These are phyloP conservation scores for Mythimna vitellina DNA, from an alignment of 2,888 invertebrate species.

Conservation along the genomic window DNA sequence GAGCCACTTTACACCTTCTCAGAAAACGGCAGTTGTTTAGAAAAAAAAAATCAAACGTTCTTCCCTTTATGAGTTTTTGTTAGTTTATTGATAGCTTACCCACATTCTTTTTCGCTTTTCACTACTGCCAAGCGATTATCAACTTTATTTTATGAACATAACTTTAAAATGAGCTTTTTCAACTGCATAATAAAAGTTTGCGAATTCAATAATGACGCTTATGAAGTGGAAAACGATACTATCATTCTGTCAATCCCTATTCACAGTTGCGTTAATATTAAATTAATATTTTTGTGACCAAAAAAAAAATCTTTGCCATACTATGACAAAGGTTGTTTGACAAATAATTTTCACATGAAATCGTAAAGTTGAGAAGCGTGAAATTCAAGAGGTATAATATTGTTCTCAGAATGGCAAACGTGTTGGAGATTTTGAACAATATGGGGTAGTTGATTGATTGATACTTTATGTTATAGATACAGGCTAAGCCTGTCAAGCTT, in stretches of 20 bases:
- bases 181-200: conserved; percentile 58
- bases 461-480: neutral
- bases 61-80: conserved; percentile 78
- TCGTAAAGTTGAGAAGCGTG: conserved; percentile 71
- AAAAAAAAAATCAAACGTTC: conserved; percentile 73
- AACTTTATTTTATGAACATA: conserved; percentile 51
- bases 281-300: conserved; percentile 83
- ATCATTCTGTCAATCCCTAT: conserved; percentile 87
- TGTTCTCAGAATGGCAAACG: conserved; percentile 55
- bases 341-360: conserved; percentile 76
- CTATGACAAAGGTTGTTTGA: conserved; percentile 72
- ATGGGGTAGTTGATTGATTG: conserved; percentile 33
- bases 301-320: conserved; percentile 67
- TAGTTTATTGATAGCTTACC: conserved; percentile 72
- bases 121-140: conserved; percentile 51
- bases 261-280: conserved; percentile 86
- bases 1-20: conserved; percentile 90
- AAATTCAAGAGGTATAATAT: conserved; percentile 69
- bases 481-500: too few species aligned
- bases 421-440: conserved; percentile 37
- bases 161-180: conserved; percentile 28
- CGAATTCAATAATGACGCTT: conserved; percentile 79
- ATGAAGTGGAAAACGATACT: conserved; percentile 89
- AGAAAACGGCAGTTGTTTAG: conserved; percentile 86
- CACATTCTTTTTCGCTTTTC: conserved; percentile 38